Conservation (phyloP, 2,113 vertebrate species). For the Eulemur macaco region DNA sequence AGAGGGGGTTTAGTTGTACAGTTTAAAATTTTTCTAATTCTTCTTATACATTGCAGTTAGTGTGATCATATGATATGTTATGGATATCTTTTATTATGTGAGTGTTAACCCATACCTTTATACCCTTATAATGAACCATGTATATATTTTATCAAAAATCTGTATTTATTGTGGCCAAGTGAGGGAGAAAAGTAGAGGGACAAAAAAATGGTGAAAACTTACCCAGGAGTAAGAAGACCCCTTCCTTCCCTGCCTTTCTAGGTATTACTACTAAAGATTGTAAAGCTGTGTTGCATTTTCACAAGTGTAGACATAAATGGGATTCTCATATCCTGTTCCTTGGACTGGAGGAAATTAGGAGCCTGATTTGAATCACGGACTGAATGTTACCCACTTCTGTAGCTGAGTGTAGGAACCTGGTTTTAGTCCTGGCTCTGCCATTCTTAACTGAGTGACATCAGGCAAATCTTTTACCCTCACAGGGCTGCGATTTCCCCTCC, state of each 20-base stretch:
- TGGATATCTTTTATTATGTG: neutral
- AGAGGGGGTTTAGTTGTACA: neutral
- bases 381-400: neutral
- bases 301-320: neutral
- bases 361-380: neutral
- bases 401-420: neutral
- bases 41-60: neutral
- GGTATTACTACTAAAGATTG: neutral
- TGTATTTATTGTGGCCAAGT: neutral
- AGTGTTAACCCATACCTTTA: neutral
- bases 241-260: neutral
- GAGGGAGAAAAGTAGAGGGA: neutral
- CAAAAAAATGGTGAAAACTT: neutral
- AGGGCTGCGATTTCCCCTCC: neutral
- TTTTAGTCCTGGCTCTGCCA: neutral
- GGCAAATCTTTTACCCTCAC: neutral
- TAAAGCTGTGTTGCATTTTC: neutral
- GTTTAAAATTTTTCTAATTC: neutral
- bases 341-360: neutral
- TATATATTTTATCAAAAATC: neutral
- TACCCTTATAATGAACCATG: neutral
- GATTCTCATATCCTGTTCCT: neutral
- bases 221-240: neutral
- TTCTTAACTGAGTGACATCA: neutral
- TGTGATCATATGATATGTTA: neutral